A percentile compares a stretch with the other conserved stretches of the same genome.
phyloP scores from a whole-genome alignment of 35 echinoderm and acorn worm species.

The Anneissia japonica region DNA sequence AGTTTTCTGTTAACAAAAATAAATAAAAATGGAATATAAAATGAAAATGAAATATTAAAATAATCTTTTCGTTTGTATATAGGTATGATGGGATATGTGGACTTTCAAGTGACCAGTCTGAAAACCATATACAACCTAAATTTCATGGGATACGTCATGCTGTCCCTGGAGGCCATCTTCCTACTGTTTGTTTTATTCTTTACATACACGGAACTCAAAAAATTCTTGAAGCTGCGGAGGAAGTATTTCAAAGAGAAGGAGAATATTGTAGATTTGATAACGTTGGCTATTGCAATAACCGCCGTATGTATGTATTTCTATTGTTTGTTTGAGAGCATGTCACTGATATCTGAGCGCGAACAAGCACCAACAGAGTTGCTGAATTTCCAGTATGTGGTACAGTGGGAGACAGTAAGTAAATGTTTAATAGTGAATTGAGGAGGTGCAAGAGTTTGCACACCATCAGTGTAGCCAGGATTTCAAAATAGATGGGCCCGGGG shows the following conservation, averaged over 20 bases:
- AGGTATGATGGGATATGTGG: constrained; percentile 58
- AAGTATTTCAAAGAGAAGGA: constrained; percentile 61
- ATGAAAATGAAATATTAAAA: too few relatives aligned
- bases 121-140: constrained; percentile 50
- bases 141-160: constrained; percentile 45
- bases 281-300: constrained; percentile 37
- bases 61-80: not conserved
- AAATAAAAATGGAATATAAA: too few relatives aligned
- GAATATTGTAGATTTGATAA: constrained; percentile 62
- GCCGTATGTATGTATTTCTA: constrained; percentile 69
- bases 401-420: constrained; percentile 77
- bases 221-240: constrained; percentile 33
- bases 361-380: constrained; percentile 46
- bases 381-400: constrained; percentile 82
- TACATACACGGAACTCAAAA: constrained; percentile 39
- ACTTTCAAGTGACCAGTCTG: constrained; percentile 60
- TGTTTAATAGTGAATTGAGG: too few relatives aligned
- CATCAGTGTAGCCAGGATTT: too few relatives aligned
- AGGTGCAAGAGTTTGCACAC: too few relatives aligned
- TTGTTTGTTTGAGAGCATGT: constrained; percentile 42
- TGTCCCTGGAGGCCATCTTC: constrained; percentile 58
- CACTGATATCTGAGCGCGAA: constrained; percentile 48
- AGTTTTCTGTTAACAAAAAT: too few relatives aligned
- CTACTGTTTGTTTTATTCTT: constrained; percentile 76
- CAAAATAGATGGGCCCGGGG: too few relatives aligned